Evolutionary conservation across 2,888 invertebrate species (phyloP).

Genomic region (Oscheius sp.): DNA sequence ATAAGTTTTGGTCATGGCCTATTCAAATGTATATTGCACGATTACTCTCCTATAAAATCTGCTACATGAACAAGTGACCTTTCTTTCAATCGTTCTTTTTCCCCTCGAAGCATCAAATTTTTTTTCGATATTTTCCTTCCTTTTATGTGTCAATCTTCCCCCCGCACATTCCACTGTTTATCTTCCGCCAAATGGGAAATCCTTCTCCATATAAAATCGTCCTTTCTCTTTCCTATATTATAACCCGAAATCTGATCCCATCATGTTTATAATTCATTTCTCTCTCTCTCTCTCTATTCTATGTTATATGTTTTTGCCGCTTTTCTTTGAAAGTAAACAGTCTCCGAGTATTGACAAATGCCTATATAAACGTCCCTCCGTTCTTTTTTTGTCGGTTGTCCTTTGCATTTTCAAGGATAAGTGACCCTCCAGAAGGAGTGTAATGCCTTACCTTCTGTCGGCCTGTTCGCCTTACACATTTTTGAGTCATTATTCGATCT

Average conservation of each 20-base stretch:
- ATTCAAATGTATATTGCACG: too few species aligned
- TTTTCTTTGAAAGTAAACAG: constrained; percentile 17
- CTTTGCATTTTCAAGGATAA: constrained; percentile 4
- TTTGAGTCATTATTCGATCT: neutral
- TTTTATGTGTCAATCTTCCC: neutral
- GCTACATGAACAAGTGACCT: too few species aligned
- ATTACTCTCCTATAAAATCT: too few species aligned
- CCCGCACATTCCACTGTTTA: too few species aligned
- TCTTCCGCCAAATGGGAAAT: too few species aligned
- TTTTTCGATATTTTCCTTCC: neutral
- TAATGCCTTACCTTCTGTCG: constrained; percentile 13
- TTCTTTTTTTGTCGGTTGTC: neutral
- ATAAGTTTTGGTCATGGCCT: too few species aligned
- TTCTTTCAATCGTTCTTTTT: too few species aligned
- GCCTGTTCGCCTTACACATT: neutral
- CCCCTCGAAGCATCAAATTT: too few species aligned
- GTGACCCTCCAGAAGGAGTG: constrained; percentile 2
- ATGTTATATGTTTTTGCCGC: neutral
- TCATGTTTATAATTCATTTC: neutral
- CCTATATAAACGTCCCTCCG: neutral
- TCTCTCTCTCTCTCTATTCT: neutral
- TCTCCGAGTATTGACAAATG: neutral
- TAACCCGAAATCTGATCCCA: neutral
- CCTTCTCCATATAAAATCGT: too few species aligned
- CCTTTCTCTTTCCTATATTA: neutral